These are phyloP conservation scores for Coremacera marginata DNA, from an alignment of 2,888 invertebrate genomes.

Conservation along the genomic window DNA sequence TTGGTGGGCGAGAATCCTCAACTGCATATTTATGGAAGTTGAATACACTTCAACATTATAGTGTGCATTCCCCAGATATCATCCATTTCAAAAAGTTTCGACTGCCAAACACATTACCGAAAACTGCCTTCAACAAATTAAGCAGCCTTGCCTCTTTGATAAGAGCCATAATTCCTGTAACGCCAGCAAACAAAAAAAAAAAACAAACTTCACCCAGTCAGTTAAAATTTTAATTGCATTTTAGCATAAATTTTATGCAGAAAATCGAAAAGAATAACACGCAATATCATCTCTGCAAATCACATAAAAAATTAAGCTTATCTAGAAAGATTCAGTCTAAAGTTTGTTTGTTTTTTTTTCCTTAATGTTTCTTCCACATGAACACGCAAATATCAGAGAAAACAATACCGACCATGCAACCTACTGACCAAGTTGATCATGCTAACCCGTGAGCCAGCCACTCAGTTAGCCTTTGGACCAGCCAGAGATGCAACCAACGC, in stretches of 20 bases:
- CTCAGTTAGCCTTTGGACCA: not conserved
- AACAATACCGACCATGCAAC: constrained; percentile 24
- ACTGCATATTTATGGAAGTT: too few relatives aligned
- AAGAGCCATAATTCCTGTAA: constrained; percentile 31
- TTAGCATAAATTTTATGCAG: constrained; percentile 31
- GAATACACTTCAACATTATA: too few relatives aligned
- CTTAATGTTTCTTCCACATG: not conserved
- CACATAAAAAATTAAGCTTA: constrained; percentile 39
- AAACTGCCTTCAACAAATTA: constrained; percentile 18
- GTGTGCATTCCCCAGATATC: not conserved
- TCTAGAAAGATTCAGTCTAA: not conserved
- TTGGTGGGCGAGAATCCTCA: too few relatives aligned
- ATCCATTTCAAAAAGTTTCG: not conserved
- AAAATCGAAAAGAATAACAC: not conserved
- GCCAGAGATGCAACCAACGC: constrained; percentile 16
- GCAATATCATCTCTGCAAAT: constrained; percentile 29
- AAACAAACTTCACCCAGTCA: not conserved
- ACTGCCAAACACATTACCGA: not conserved
- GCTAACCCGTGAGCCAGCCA: not conserved
- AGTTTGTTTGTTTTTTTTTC: not conserved
- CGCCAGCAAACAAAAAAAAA: constrained; percentile 8
- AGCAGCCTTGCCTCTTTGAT: constrained; percentile 25
- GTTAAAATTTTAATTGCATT: constrained; percentile 34
- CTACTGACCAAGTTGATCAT: constrained; percentile 44
- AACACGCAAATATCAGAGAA: not conserved